These are phyloP conservation scores for Piprites chloris DNA, from an alignment of 2,113 vertebrate genomes.

Conservation along the genomic window DNA sequence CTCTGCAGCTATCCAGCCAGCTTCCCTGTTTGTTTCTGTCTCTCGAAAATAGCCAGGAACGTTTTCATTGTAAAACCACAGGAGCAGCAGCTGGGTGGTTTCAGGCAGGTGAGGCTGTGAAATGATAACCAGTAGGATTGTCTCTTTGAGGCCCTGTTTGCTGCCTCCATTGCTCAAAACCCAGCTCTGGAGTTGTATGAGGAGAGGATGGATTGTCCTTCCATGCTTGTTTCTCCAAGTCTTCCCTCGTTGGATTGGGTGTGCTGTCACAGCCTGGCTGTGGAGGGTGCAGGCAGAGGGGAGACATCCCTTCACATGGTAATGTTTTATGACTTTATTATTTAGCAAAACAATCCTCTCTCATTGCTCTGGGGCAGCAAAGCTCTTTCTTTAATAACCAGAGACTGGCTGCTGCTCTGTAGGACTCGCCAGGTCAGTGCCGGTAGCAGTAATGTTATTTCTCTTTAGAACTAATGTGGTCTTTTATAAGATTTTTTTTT, in stretches of 20 bases:
- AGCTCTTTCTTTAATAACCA: slow-evolving; percentile 59
- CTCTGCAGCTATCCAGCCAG: neutral
- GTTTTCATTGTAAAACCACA: neutral
- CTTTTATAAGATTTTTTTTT: slow-evolving; percentile 36
- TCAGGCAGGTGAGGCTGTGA: neutral
- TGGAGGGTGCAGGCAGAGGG: neutral
- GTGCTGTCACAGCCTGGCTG: neutral
- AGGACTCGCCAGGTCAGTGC: slow-evolving; percentile 33
- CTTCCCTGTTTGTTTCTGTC: neutral
- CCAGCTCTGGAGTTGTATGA: neutral
- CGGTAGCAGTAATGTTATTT: slow-evolving; percentile 24
- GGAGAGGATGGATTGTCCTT: neutral
- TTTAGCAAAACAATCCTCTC: slow-evolving; percentile 30
- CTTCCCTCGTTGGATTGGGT: neutral
- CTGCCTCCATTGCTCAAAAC: neutral
- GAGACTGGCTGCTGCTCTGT: neutral
- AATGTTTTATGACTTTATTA: slow-evolving; percentile 41
- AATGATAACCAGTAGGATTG: neutral
- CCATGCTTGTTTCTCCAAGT: neutral
- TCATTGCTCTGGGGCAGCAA: slow-evolving; percentile 32
- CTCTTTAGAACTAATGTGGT: slow-evolving; percentile 49
- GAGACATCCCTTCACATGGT: neutral
- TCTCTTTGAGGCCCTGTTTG: neutral
- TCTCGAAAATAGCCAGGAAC: neutral
- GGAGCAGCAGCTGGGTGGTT: neutral